These are phyloP conservation scores for Ethmia dodecea DNA, from an alignment of 2,888 invertebrate genomes.

Conservation along the genomic window DNA sequence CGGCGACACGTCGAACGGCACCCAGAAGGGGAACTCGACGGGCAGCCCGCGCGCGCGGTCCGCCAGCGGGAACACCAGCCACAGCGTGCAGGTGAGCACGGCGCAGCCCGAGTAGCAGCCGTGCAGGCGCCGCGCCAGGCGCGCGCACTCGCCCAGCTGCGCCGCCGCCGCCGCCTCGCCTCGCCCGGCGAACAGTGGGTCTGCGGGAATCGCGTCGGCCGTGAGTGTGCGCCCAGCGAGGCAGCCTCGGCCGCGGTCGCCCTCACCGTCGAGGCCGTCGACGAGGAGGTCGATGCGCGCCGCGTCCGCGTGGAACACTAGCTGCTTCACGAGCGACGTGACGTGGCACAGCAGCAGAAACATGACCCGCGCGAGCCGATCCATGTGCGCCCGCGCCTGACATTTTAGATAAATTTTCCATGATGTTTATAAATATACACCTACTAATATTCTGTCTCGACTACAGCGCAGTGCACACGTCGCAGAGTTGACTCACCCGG, in stretches of 20 bases:
- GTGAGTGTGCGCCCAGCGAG: conserved; percentile 24
- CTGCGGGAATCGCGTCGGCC: neutral
- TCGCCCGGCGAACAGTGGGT: conserved; percentile 9
- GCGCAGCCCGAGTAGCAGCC: conserved; percentile 35
- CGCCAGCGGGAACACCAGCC: conserved; percentile 43
- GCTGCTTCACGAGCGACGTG: conserved; percentile 57
- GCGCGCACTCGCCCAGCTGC: conserved; percentile 20
- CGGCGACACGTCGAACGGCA: conserved; percentile 20
- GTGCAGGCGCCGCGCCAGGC: conserved; percentile 20
- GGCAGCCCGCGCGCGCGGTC: conserved; percentile 25
- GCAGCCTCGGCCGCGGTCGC: neutral
- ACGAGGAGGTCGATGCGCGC: conserved; percentile 30
- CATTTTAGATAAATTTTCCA: too few relatives aligned
- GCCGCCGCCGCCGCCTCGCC: conserved; percentile 16
- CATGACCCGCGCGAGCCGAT: conserved; percentile 56
- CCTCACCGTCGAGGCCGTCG: conserved; percentile 28
- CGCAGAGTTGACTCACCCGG: neutral
- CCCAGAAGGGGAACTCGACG: conserved; percentile 40
- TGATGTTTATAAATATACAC: too few relatives aligned
- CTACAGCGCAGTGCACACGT: neutral
- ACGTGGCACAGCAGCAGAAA: conserved; percentile 64
- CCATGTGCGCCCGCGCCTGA: conserved; percentile 42
- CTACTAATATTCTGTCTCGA: too few relatives aligned
- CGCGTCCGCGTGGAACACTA: conserved; percentile 41
- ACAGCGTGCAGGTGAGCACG: conserved; percentile 51